Conservation (phyloP, 2,888 invertebrate species). For the Drosophila falleni region DNA sequence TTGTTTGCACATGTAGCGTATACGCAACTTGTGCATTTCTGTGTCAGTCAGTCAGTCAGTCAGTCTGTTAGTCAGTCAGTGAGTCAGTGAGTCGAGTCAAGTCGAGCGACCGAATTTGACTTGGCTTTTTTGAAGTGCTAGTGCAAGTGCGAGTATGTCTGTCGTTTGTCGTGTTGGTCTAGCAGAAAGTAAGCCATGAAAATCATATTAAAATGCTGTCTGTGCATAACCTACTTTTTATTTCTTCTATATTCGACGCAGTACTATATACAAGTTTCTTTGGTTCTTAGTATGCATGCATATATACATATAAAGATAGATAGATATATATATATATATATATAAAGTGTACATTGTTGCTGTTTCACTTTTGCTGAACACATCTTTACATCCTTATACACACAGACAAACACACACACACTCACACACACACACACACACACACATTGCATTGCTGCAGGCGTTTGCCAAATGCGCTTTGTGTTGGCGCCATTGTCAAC, state of each 20-base stretch:
- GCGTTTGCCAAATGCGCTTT: conserved; percentile 81
- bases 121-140: conserved; percentile 50
- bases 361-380: conserved; percentile 78
- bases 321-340: conserved; percentile 10
- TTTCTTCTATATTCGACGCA: conserved; percentile 40
- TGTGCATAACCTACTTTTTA: conserved; percentile 74
- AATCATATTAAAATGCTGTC: conserved; percentile 81
- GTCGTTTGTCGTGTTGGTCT: conserved; percentile 33
- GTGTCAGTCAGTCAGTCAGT: conserved; percentile 45
- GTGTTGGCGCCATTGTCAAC: conserved; percentile 77
- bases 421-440: conserved; percentile 17
- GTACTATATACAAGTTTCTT: conserved; percentile 35
- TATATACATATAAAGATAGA: conserved; percentile 1
- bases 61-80: too few species aligned
- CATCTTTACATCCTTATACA: conserved; percentile 40
- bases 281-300: conserved; percentile 12
- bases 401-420: conserved; percentile 14
- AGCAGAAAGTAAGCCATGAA: conserved; percentile 67
- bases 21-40: conserved; percentile 48
- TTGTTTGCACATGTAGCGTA: conserved; percentile 28
- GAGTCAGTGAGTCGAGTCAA: conserved; percentile 46
- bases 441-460: conserved; percentile 68
- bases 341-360: conserved; percentile 57
- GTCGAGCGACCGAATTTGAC: conserved; percentile 32
- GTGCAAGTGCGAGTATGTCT: conserved; percentile 25